Evolutionary conservation across 2,113 vertebrate genomes (phyloP), one percentile per base, ranked within the genome.

Genomic region (Mixornis gularis): DNA sequence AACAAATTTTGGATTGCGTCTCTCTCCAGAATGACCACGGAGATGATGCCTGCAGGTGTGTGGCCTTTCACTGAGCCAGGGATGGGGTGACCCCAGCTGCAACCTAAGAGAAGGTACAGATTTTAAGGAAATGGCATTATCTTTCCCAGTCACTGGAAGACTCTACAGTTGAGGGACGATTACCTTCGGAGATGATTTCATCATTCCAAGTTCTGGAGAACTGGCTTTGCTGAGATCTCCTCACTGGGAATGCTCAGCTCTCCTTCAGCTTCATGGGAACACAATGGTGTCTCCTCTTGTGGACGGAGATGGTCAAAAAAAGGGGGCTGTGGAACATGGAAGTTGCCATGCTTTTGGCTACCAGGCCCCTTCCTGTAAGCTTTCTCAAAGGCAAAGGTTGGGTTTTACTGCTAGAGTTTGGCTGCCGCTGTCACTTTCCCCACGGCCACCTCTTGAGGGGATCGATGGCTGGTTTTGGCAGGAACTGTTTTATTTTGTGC

Each of bases 11-110:
- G 20, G 25, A 24, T 49, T 40, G 17, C 55, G 7, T 34, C 48
- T 36, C 12, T 17, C 48, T 71, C 17, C 5, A 4, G 44, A 84
- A 38, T 13, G 43, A 70, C 34, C 5, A 19, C 2, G 0, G 22
- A n/a, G 64, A 25, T 0, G 1, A 25, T 17, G 27, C 0, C 0
- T 60, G 24, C 19, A 2, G 3, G 12, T 16, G 34, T 1, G 0
- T 65, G 68, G n/a, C 63, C 41, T 62, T 85, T 56, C 9, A 3
- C 49, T 19, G 40, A 32, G 55, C 25, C 48, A 36, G 24, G 18
- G 51, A 1, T 79, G 46, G 55, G 32, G 10, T 77, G 43, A 65
- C 11, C 13, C 24, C 3, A 7, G 3, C 26, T 80, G 43, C 64
- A 72, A 1, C 18, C 49, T 21, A n/a, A 36, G 65, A 81, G 49